These are phyloP conservation scores for Peromyscus maniculatus DNA, from an alignment of 2,113 vertebrate genomes.

Conservation along the genomic window DNA sequence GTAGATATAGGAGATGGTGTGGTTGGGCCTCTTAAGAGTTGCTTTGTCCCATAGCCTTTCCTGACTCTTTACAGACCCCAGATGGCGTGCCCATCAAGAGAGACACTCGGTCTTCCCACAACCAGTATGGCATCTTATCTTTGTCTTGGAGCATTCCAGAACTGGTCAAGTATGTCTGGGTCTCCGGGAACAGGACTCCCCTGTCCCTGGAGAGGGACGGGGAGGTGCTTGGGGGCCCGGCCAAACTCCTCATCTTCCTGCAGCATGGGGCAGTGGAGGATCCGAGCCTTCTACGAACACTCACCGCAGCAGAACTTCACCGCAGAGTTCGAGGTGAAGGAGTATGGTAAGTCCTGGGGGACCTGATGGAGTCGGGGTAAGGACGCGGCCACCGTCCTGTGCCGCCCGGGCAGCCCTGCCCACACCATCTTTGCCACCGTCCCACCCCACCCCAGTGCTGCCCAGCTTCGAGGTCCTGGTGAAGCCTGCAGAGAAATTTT, in stretches of 20 bases:
- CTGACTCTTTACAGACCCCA: conserved; percentile 72
- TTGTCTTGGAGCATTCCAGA: conserved; percentile 85
- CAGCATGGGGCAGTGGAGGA: conserved; percentile 87
- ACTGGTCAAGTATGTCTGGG: conserved; percentile 81
- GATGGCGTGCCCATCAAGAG: conserved; percentile 78
- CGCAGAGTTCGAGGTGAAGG: conserved; percentile 88
- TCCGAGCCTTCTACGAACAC: conserved; percentile 82
- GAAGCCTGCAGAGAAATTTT: conserved; percentile 84
- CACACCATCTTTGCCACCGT: fast-evolving
- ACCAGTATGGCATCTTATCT: conserved; percentile 78
- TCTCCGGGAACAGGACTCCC: background rate
- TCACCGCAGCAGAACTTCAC: conserved; percentile 79
- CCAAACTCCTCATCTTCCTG: background rate
- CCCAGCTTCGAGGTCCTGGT: conserved; percentile 92
- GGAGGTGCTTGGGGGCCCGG: background rate
- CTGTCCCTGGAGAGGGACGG: background rate
- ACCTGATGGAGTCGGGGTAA: fast-evolving
- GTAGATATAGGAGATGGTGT: background rate
- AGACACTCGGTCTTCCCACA: conserved; percentile 64
- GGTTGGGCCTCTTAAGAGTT: background rate
- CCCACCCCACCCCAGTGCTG: conserved; percentile 80
- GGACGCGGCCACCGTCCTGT: background rate
- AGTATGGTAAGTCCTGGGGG: conserved; percentile 76
- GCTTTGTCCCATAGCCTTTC: background rate
- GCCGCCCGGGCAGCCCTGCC: fast-evolving